Conservation (phyloP, 2,888 invertebrate genomes). For the Sepiola atlantica region DNA sequence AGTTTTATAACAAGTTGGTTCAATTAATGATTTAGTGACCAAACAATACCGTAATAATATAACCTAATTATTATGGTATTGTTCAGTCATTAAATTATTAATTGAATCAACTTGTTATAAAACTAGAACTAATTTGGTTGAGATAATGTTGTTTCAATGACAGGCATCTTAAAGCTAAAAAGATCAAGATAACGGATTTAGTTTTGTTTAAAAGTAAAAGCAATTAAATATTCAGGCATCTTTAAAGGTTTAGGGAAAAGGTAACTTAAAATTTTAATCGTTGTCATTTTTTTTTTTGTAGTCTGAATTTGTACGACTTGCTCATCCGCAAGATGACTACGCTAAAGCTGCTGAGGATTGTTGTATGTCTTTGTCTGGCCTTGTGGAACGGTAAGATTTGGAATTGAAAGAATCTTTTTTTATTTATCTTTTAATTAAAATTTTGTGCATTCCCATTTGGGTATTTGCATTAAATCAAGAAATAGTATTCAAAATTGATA, state of each 20-base stretch:
- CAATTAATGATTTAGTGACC: too few relatives aligned
- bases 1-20: too few relatives aligned
- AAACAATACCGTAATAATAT: too few relatives aligned
- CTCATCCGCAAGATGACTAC: conserved; percentile 86
- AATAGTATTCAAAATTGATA: not conserved
- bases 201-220: not conserved
- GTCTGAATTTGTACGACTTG: conserved; percentile 94
- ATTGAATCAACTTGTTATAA: too few relatives aligned
- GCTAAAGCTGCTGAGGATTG: conserved; percentile 90
- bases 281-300: conserved; percentile 56
- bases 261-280: too few relatives aligned
- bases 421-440: not conserved
- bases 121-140: too few relatives aligned
- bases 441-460: not conserved
- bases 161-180: too few relatives aligned
- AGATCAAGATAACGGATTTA: not conserved
- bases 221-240: not conserved
- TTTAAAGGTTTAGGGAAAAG: not conserved
- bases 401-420: not conserved
- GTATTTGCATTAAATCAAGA: not conserved
- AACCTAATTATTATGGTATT: too few relatives aligned
- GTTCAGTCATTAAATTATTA: too few relatives aligned
- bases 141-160: too few relatives aligned
- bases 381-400: conserved; percentile 91
- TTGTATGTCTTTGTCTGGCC: conserved; percentile 88